phyloP scores from a whole-genome alignment of 2,888 invertebrate species.

The Rhabditoides inermis region DNA sequence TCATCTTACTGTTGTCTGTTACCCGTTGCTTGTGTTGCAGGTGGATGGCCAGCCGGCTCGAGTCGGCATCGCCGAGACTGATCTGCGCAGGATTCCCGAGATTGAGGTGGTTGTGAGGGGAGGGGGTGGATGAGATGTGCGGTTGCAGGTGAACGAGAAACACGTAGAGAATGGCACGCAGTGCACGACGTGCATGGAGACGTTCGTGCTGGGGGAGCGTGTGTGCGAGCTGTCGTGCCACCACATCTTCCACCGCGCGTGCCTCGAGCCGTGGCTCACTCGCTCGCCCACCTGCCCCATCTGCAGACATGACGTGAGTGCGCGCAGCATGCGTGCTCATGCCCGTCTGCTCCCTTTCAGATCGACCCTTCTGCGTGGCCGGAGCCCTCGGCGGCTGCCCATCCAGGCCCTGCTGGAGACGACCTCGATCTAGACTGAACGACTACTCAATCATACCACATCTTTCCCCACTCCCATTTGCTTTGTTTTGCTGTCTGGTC shows the following conservation, averaged over 20 bases:
- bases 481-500: too few relatives aligned
- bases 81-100: too few relatives aligned
- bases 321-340: too few relatives aligned
- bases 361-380: too few relatives aligned
- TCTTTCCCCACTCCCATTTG: too few relatives aligned
- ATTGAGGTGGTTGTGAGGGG: not conserved
- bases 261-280: constrained; percentile 30
- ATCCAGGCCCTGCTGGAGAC: too few relatives aligned
- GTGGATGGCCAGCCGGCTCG: not conserved
- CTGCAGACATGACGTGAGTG: constrained; percentile 13
- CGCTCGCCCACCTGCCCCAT: constrained; percentile 26
- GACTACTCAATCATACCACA: too few relatives aligned
- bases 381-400: too few relatives aligned
- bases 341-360: too few relatives aligned
- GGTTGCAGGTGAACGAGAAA: constrained; percentile 11
- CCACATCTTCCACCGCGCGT: constrained; percentile 32
- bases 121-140: not conserved
- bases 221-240: constrained; percentile 15
- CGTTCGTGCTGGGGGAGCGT: constrained; percentile 18
- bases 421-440: too few relatives aligned
- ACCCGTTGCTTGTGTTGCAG: too few relatives aligned
- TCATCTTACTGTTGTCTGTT: too few relatives aligned
- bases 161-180: constrained; percentile 30
- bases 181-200: constrained; percentile 37
- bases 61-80: not conserved